These are phyloP conservation scores for Psephotus haematonotus DNA, from an alignment of 2,113 vertebrate genomes.

Conservation along the genomic window DNA sequence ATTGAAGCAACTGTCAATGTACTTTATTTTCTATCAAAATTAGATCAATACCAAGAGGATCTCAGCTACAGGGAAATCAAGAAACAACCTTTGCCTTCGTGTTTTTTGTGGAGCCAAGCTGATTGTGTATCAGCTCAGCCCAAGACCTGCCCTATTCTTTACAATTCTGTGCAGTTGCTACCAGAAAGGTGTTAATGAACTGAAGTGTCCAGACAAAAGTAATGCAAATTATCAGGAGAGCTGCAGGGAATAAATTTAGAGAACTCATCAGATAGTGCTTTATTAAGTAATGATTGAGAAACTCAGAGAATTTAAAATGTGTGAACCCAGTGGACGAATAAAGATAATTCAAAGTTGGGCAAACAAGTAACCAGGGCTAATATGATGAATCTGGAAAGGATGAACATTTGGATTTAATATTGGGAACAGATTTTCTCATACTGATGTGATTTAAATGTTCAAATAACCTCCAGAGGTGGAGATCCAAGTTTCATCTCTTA, in stretches of 20 bases:
- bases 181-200: neutral
- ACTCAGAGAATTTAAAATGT: neutral
- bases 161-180: neutral
- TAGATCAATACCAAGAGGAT: neutral
- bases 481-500: neutral
- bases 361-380: neutral
- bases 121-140: neutral
- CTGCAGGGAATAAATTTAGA: neutral
- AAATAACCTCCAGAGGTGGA: neutral
- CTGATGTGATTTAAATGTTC: neutral
- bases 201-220: neutral
- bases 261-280: slow-evolving; percentile 8
- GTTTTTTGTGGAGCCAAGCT: neutral
- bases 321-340: neutral
- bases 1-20: neutral
- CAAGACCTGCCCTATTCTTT: neutral
- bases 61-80: neutral
- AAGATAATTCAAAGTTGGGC: neutral
- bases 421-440: neutral
- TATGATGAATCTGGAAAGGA: neutral
- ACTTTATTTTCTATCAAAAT: neutral
- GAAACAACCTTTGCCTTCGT: neutral
- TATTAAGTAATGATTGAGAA: slow-evolving; percentile 31
- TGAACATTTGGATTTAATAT: neutral
- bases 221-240: neutral